Evolutionary conservation across 2,888 invertebrate genomes (phyloP).

Genomic region (Sthenelais limicola): DNA sequence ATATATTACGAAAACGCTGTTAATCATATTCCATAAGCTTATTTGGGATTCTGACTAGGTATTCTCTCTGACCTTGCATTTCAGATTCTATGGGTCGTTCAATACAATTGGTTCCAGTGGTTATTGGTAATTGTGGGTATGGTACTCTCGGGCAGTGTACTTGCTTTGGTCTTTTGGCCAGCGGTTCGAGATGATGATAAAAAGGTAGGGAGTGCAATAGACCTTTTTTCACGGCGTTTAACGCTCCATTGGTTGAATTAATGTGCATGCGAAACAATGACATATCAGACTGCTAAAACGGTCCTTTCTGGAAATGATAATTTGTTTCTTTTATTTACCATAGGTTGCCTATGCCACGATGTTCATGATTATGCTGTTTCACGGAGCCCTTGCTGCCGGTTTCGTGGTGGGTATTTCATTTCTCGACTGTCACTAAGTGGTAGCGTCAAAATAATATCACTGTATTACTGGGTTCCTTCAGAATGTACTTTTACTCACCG

Average conservation of each 20-base stretch:
- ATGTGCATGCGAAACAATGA: too few relatives aligned
- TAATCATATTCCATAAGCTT: neutral
- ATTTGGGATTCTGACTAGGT: neutral
- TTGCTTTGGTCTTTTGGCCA: conserved; percentile 87
- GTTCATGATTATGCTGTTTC: conserved; percentile 81
- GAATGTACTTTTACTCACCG: too few relatives aligned
- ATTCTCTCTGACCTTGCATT: conserved; percentile 50
- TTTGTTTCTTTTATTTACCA: neutral
- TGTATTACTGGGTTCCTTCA: too few relatives aligned
- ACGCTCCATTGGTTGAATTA: too few relatives aligned
- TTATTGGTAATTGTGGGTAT: conserved; percentile 86
- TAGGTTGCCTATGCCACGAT: conserved; percentile 79
- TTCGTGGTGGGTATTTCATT: conserved; percentile 82
- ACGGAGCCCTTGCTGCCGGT: conserved; percentile 86
- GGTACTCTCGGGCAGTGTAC: conserved; percentile 86
- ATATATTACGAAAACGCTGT: too few relatives aligned
- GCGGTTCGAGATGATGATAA: conserved; percentile 76
- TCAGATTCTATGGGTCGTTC: conserved; percentile 87
- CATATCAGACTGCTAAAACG: too few relatives aligned
- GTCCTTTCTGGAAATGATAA: neutral
- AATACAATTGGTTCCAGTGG: conserved; percentile 87
- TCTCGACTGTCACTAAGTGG: too few relatives aligned
- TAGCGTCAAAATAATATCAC: too few relatives aligned
- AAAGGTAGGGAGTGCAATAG: conserved; percentile 66
- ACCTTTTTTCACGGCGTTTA: too few relatives aligned